These are phyloP conservation scores for Drosophila nigrodunni DNA, from an alignment of 1,140 invertebrate species.

Conservation along the genomic window DNA sequence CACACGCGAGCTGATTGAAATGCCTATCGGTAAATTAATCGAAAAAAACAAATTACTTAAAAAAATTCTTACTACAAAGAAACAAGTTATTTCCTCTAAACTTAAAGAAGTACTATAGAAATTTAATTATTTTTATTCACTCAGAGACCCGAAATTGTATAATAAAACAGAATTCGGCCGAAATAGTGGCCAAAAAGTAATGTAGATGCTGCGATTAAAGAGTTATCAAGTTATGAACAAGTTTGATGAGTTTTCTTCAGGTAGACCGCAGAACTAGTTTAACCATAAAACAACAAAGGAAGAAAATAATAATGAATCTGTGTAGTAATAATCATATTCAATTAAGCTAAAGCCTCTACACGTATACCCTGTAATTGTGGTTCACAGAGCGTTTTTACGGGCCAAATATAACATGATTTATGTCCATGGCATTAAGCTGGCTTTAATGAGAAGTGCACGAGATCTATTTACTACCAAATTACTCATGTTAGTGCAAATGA, in stretches of 20 bases:
- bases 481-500: slow-evolving; percentile 27
- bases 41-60: no score
- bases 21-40: not conserved
- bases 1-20: slow-evolving; percentile 6
- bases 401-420: slow-evolving; percentile 30
- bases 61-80: no score
- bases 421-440: slow-evolving; percentile 7
- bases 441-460: slow-evolving; percentile 34
- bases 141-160: not conserved
- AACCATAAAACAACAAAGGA: not conserved
- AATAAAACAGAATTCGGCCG: not conserved
- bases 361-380: slow-evolving; percentile 11
- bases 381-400: slow-evolving; percentile 7
- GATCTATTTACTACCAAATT: slow-evolving; percentile 30
- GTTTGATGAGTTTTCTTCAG: slow-evolving; percentile 10
- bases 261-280: slow-evolving; percentile 6
- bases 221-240: slow-evolving; percentile 8
- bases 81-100: no score
- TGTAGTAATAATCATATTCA: slow-evolving; percentile 32
- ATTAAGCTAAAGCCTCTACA: slow-evolving; percentile 2
- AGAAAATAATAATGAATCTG: slow-evolving; percentile 6
- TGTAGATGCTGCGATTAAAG: slow-evolving; percentile 9
- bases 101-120: no score
- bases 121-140: no score
- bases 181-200: slow-evolving; percentile 4